Percentiles rank a stretch among this genome's conserved stretches.
Evolutionary conservation across 2,888 invertebrate genomes (phyloP).

Genomic region (Andrena chrysosceles): DNA sequence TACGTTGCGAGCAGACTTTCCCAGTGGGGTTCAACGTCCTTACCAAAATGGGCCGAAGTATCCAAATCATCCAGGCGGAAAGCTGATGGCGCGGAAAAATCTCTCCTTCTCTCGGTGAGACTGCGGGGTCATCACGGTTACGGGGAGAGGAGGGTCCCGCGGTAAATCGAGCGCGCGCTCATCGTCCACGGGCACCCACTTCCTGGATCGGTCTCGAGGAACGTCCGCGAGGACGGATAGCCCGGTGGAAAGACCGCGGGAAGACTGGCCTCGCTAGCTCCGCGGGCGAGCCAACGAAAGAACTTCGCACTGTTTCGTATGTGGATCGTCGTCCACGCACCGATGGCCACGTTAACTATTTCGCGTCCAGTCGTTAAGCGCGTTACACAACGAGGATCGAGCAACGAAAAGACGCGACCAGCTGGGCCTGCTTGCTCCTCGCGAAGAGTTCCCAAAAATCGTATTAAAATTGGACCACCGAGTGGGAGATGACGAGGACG

Average conservation of each 20-base stretch:
- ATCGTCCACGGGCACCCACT: not conserved
- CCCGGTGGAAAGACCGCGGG: slow-evolving; percentile 48
- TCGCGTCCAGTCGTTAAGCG: slow-evolving; percentile 71
- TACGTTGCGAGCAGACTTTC: slow-evolving; percentile 27
- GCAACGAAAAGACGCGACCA: slow-evolving; percentile 2
- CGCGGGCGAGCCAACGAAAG: slow-evolving; percentile 53
- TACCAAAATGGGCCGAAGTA: slow-evolving; percentile 82
- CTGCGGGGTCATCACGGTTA: slow-evolving; percentile 20
- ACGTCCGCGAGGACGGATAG: slow-evolving; percentile 28
- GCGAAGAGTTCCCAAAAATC: not conserved
- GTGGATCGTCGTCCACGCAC: slow-evolving; percentile 83
- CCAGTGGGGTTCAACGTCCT: slow-evolving; percentile 60
- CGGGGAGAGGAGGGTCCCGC: slow-evolving; percentile 23
- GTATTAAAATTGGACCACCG: no score
- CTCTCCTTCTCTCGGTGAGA: slow-evolving; percentile 22
- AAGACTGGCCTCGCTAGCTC: slow-evolving; percentile 50
- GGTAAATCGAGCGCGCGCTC: slow-evolving; percentile 6
- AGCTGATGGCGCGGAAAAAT: slow-evolving; percentile 46
- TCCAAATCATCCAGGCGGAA: slow-evolving; percentile 82
- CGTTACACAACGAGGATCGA: slow-evolving; percentile 67
- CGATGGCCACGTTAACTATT: slow-evolving; percentile 81
- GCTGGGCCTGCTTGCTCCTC: not conserved
- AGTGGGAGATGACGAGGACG: no score
- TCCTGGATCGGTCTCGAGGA: slow-evolving; percentile 6
- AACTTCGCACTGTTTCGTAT: slow-evolving; percentile 85